A percentile compares a stretch with the other conserved stretches of the same genome.
Evolutionary conservation across 2,888 invertebrate genomes (phyloP).

Genomic region (Drosophila emarginata): DNA sequence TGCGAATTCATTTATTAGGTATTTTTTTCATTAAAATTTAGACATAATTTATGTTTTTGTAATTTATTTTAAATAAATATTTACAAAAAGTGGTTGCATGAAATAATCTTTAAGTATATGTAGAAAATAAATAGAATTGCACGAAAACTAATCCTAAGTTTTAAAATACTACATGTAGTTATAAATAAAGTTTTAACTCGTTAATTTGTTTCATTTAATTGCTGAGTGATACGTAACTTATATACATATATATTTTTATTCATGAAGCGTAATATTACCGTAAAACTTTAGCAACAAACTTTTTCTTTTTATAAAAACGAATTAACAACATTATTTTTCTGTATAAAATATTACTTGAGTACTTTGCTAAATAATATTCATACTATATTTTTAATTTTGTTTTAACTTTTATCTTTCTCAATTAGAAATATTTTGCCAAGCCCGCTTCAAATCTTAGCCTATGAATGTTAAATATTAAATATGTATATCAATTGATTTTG

Average conservation of each 20-base stretch:
- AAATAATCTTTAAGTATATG: constrained; percentile 35
- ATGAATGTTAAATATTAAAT: constrained; percentile 24
- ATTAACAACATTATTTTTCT: constrained; percentile 65
- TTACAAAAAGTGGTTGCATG: constrained; percentile 76
- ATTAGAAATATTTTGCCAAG: constrained; percentile 64
- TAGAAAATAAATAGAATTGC: constrained; percentile 72
- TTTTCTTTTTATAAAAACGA: constrained; percentile 61
- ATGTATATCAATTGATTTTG: constrained; percentile 36
- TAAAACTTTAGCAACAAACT: constrained; percentile 73
- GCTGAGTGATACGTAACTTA: constrained; percentile 39
- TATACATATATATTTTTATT: constrained; percentile 43
- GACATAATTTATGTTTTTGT: constrained; percentile 53
- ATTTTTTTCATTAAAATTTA: constrained; percentile 64
- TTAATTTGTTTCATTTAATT: constrained; percentile 29
- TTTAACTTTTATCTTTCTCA: constrained; percentile 30
- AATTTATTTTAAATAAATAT: constrained; percentile 78
- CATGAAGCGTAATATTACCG: constrained; percentile 47
- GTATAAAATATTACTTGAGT: constrained; percentile 66
- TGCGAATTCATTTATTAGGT: constrained; percentile 54
- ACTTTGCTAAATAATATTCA: constrained; percentile 57
- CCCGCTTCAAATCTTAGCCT: constrained; percentile 65
- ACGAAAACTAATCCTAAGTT: constrained; percentile 58
- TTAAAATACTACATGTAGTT: constrained; percentile 29
- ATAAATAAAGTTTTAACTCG: constrained; percentile 24
- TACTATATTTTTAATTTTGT: background rate